phyloP scores from a whole-genome alignment of 2,113 vertebrate genomes.

The Grammomys dolichurus region DNA sequence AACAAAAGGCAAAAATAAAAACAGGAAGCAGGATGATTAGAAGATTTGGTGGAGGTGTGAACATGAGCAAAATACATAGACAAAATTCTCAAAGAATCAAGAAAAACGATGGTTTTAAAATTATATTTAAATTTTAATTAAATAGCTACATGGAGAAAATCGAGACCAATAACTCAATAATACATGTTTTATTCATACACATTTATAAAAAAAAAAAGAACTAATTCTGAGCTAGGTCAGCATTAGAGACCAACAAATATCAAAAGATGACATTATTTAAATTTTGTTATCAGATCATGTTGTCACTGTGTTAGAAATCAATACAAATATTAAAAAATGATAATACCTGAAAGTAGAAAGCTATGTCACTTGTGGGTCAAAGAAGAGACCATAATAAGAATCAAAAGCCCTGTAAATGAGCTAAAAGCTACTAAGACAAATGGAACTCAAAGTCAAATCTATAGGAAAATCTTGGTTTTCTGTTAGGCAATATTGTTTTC shows the following conservation, averaged over 20 bases:
- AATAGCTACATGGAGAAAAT: not conserved
- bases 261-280: slow-evolving; percentile 3
- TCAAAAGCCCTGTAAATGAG: not conserved
- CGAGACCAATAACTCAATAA: not conserved
- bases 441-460: not conserved
- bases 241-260: not conserved
- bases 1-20: not conserved
- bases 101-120: not conserved
- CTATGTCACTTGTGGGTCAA: not conserved
- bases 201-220: slow-evolving; percentile 32
- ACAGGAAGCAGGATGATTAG: not conserved
- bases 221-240: not conserved
- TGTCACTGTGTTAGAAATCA: slow-evolving; percentile 8
- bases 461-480: not conserved
- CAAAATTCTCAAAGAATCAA: not conserved
- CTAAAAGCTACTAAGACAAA: not conserved
- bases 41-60: not conserved
- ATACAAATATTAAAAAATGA: slow-evolving; percentile 1
- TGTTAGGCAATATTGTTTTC: not conserved
- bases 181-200: not conserved
- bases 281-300: not conserved
- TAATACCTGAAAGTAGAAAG: not conserved
- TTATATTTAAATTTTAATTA: slow-evolving; percentile 37
- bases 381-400: not conserved
- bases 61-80: not conserved